Base-by-base conservation (phyloP, 2,888 invertebrate species). In the Trissolcus japonicus region DNA sequence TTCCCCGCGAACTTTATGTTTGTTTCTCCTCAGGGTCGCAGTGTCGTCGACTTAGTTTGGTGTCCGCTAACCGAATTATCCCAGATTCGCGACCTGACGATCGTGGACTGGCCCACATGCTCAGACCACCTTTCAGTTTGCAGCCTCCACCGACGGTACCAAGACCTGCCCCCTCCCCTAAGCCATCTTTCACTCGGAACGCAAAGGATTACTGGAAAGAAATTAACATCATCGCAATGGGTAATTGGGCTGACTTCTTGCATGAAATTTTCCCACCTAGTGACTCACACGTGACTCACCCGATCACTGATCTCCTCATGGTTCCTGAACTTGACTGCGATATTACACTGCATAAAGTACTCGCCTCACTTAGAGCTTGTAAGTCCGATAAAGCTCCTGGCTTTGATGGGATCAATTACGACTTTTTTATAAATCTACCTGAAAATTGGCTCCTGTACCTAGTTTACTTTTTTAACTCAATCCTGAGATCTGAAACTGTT, bases 391-490 rank as follows among this genome's bases (percentile, higher is more conserved):
- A 48, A 25, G 21, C 59, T 0, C 29, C 59, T 48, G 59, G 59
- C n/a, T 1, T n/a, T 9, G 59, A 48, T 46, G 46, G 14, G 7
- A 25, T 48, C 17, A 48, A 17, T 7, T 46, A 59, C 25, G 48
- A 40, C 35, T 63, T 62, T 16, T 41, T 53, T 14, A 63, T 43
- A 25, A 21, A 54, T 16, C 19, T 63, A 1, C 63, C 63, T 13
- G 54, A 63, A 25, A 63, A 63, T 16, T 63, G 63, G 63, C 4
- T 54, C 6, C 13, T 63, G 0, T 54, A 19, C 14, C 4, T 63
- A 11, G n/a, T 21, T 11, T 46, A 43, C 4, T 21, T 55, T 16
- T 65, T 48, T 21, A 65, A 63, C 13, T 6, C 13, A 9, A 35
- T 55, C 7, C 11, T 65, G 11, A 4, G 7, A 0, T 6, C n/a